Conservation (phyloP, 2,113 vertebrate species). For the Nettapus auritus region DNA sequence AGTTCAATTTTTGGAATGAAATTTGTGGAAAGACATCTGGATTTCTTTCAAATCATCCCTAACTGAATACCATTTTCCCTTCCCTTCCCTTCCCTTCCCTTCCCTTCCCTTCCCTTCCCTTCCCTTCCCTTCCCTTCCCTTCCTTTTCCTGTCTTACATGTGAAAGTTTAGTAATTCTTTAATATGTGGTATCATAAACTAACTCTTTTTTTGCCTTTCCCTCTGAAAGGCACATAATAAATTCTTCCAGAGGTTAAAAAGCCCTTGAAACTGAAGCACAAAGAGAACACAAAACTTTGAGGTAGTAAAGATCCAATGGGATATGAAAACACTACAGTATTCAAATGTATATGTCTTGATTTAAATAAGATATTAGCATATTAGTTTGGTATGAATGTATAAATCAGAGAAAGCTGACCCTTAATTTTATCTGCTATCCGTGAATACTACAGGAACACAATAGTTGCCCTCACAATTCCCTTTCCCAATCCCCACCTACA, state of each 20-base stretch:
- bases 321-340: neutral
- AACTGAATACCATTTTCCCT: no score
- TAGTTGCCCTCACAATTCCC: neutral
- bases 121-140: no score
- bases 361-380: slow-evolving; percentile 41
- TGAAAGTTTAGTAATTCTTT: slow-evolving; percentile 28
- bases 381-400: neutral
- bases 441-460: neutral
- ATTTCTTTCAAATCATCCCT: no score
- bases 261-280: slow-evolving; percentile 44
- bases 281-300: neutral
- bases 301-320: neutral
- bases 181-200: neutral
- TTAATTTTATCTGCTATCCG: neutral
- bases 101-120: no score
- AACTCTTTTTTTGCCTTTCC: neutral
- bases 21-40: no score
- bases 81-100: no score
- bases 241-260: slow-evolving; percentile 51
- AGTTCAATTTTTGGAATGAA: neutral
- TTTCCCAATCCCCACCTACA: neutral
- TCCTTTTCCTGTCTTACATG: neutral
- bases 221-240: slow-evolving; percentile 28
- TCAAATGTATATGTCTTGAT: slow-evolving; percentile 23
- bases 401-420: neutral